These are phyloP conservation scores for Drosophila orena DNA, from an alignment of 1,140 invertebrate genomes.

Conservation along the genomic window DNA sequence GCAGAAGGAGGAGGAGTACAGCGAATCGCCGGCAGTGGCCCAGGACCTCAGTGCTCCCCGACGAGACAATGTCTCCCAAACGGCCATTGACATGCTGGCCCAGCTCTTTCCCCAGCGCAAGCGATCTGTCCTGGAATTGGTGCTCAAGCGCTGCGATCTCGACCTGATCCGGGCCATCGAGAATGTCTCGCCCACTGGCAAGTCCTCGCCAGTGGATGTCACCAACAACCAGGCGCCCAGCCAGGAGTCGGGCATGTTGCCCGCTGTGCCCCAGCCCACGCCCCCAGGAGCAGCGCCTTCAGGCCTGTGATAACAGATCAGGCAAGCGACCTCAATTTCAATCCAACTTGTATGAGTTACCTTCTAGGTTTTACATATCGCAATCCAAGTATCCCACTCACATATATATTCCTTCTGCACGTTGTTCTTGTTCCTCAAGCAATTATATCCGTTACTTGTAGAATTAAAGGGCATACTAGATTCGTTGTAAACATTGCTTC, in stretches of 20 bases:
- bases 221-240: background rate
- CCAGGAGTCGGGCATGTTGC: conserved; percentile 11
- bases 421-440: too few species aligned
- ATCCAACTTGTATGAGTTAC: too few species aligned
- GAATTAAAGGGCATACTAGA: too few species aligned
- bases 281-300: conserved; percentile 72
- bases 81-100: conserved; percentile 92
- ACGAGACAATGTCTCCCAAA: conserved; percentile 86
- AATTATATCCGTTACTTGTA: too few species aligned
- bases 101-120: conserved; percentile 95
- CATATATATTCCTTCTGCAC: too few species aligned
- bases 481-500: too few species aligned
- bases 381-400: too few species aligned
- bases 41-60: conserved; percentile 65
- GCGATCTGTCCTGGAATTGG: conserved; percentile 93
- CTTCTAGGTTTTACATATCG: too few species aligned
- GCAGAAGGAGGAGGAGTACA: background rate
- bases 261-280: conserved; percentile 36
- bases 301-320: conserved; percentile 69
- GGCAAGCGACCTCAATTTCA: conserved; percentile 30
- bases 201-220: conserved; percentile 6
- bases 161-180: conserved; percentile 90
- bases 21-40: conserved; percentile 43
- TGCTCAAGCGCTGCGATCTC: conserved; percentile 93
- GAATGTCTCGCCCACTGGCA: conserved; percentile 65